A percentile compares a stretch with the other conserved stretches of the same genome.
Conservation (phyloP, 1,140 invertebrate genomes). For the Portunus trituberculatus region DNA sequence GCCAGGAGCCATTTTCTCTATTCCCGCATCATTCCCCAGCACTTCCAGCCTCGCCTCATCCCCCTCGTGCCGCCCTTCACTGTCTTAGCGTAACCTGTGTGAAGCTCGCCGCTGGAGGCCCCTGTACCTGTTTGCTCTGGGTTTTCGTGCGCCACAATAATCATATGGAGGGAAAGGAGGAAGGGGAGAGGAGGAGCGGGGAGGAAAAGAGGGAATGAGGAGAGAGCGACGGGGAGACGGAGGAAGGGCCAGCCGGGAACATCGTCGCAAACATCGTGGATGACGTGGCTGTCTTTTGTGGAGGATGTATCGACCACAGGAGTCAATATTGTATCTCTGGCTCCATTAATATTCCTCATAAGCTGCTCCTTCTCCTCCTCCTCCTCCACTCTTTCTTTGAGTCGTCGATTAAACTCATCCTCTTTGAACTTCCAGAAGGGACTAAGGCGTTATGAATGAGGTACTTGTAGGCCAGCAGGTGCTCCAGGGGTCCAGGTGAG, state of each 20-base stretch:
- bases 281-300: constrained; percentile 8
- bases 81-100: background rate
- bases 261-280: background rate
- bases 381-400: background rate
- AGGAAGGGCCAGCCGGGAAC: background rate
- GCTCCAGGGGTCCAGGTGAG: too few species aligned
- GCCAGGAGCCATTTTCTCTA: background rate
- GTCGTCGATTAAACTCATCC: background rate
- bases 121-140: background rate
- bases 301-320: background rate
- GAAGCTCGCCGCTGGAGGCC: too few species aligned
- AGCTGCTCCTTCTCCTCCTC: background rate
- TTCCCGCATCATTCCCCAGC: background rate
- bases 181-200: background rate
- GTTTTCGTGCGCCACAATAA: background rate
- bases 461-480: too few species aligned
- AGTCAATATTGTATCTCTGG: background rate
- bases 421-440: background rate
- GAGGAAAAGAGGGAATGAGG: background rate
- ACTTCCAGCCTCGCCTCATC: background rate
- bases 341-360: constrained; percentile 12
- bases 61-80: background rate
- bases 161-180: background rate
- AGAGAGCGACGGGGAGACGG: background rate
- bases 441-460: background rate